These are phyloP conservation scores for Cosmia pyralina DNA, from an alignment of 2,888 invertebrate species.

Conservation along the genomic window DNA sequence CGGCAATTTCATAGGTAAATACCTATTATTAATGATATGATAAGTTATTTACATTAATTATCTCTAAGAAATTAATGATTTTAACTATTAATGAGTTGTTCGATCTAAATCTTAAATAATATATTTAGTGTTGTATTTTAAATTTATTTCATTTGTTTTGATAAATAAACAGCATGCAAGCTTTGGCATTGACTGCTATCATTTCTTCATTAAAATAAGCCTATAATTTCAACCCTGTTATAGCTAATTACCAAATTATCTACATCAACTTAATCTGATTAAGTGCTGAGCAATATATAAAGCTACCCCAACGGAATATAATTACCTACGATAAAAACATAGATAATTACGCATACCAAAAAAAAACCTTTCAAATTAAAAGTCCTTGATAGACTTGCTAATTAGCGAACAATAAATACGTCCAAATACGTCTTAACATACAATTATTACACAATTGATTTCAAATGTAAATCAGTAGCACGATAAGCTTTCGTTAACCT, in stretches of 20 bases:
- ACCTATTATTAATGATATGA: constrained; percentile 47
- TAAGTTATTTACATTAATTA: constrained; percentile 31
- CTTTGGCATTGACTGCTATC: background rate
- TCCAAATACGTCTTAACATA: constrained; percentile 49
- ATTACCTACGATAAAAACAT: constrained; percentile 30
- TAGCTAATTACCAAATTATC: background rate
- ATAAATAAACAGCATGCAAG: background rate
- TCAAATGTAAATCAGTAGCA: constrained; percentile 58
- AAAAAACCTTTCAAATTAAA: constrained; percentile 38
- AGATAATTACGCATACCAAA: constrained; percentile 19
- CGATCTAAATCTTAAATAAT: constrained; percentile 12
- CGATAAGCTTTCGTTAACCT: constrained; percentile 71
- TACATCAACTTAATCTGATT: background rate
- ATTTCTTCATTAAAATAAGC: background rate
- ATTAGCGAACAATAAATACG: constrained; percentile 50
- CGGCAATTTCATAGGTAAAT: too few species aligned
- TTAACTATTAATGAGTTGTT: constrained; percentile 6
- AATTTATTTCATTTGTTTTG: background rate
- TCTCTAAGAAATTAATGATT: constrained; percentile 24
- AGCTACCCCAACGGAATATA: constrained; percentile 3
- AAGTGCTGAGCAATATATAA: background rate
- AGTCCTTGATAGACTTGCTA: constrained; percentile 53
- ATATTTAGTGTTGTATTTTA: background rate
- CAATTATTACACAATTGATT: constrained; percentile 63
- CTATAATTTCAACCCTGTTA: background rate